Evolutionary conservation across 2,797 vertebrate genomes (phyloP), one percentile per base, ranked within the genome.

Genomic region (Rhinogobio ventralis): DNA sequence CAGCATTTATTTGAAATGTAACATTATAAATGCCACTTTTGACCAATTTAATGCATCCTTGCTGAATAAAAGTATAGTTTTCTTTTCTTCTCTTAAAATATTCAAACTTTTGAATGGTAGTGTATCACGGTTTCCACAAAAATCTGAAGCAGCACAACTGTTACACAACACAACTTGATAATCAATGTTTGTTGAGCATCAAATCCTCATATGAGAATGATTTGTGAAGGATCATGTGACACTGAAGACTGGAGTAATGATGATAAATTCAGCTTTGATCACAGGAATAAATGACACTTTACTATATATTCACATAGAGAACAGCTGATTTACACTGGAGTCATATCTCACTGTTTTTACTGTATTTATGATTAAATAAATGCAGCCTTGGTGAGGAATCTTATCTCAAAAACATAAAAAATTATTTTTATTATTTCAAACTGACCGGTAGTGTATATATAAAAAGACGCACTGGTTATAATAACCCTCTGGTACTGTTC

Each of bases 271-370:
- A n/a, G n/a, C 2, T 30, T 19, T 11, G 15, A 30, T 51, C 46
- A 51, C 46, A 20, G 9, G 0, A 73, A 73, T 49, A 49, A 28
- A 42, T 68, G 5, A 23, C 2, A 42, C 0, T 28, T 62, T 7
- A 62, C 13, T 0, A 6, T 39, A 68, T 23, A 39, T 39, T 39
- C 19, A 39, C 33, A 68, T 1, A 68, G 33, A 68, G 42, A 23
- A 13, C 33, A 3, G 5, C 0, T 14, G 0, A 3, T 15, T n/a
- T 15, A 46, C 0, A 72, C 1, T 28, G 7, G 0, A 25, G 28
- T 8, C 28, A 28, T 10, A 49, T 20, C 4, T 4, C 0, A 67
- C 0, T 2, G 2, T 36, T 20, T n/a, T 11, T 49, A 49, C 14
- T 46, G 39, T 19, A 19, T 49, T 46, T 71, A 19, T 72, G n/a